Conservation (phyloP, 2,797 vertebrate genomes). For the Hybognathus amarus region DNA sequence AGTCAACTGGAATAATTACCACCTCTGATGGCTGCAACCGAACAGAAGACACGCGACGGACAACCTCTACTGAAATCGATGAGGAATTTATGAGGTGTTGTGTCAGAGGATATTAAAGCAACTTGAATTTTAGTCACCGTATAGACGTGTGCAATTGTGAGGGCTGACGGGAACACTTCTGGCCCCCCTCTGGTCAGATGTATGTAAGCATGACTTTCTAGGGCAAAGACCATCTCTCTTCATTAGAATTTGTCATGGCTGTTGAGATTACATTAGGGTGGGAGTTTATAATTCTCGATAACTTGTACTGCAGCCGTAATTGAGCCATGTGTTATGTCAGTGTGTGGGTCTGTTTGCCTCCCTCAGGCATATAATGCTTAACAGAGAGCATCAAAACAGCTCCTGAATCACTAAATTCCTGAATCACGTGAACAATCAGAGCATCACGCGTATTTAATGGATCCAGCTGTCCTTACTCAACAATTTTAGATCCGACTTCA, state of each 20-base stretch:
- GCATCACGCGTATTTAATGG: background rate
- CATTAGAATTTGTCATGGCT: conserved; percentile 24
- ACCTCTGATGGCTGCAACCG: conserved; percentile 22
- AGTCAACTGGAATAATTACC: conserved; percentile 38
- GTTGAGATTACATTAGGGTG: conserved; percentile 14
- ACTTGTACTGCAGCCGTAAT: background rate
- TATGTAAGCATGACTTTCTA: conserved; percentile 8
- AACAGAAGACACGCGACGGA: background rate
- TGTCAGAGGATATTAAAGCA: conserved; percentile 5
- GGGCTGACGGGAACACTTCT: background rate
- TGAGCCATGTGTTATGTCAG: conserved; percentile 15
- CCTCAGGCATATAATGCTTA: background rate
- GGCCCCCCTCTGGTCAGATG: background rate
- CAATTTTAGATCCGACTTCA: background rate
- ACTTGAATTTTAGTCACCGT: background rate
- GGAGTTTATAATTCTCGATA: conserved; percentile 27
- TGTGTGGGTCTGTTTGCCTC: conserved; percentile 19
- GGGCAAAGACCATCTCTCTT: conserved; percentile 27
- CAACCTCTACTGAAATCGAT: background rate
- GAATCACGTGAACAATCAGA: background rate
- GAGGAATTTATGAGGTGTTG: background rate
- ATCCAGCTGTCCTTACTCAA: conserved; percentile 34
- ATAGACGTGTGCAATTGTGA: background rate
- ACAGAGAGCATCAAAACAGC: conserved; percentile 10
- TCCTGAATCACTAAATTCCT: background rate